Evolutionary conservation across 2,888 invertebrate genomes (phyloP), one percentile per base, ranked within the genome.

Genomic region (Lithophane ornitopus): DNA sequence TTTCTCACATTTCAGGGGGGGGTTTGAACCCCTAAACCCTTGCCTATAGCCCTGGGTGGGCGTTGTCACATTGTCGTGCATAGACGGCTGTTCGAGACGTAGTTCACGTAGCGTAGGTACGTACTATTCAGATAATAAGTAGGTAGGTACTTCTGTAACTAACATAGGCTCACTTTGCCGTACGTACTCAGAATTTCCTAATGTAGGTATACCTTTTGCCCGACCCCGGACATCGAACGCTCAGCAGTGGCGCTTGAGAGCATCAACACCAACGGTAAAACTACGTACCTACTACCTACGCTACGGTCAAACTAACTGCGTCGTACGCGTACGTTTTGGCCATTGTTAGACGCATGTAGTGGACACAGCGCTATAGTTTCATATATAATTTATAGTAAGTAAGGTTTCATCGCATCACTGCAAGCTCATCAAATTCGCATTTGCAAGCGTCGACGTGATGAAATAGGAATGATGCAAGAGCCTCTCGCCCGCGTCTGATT

Each of bases 381-480:
- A 34, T 34, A 34, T 34, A 6, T 34, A 34, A 34, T 34, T 34
- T 34, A 34, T 34, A 4, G 34, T 34, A 34, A 34, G 34, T n/a
- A 34, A 34, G 34, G 4, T 34, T 0, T 34, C 34, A 34, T 6
- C 34, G 22, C 19, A 26, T 63, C 22, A 62, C 7, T 46, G 66
- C 63, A 71, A 65, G 49, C 74, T 80, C 74, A 78, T 80, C 74
- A 67, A 74, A 62, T 52, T 54, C 26, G 11, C 67, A 49, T 74
- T 66, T 54, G 74, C 49, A 62, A n/a, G 41, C 46, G 52, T 56
- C 28, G 39, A 4, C 16, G 46, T 77, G 56, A 56, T 46, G 65
- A 41, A 76, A 14, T 34, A 44, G 26, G 19, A 9, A 34, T 80
- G 62, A 52, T 44, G 66, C 73, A 34, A 34, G 34, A 34, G 34